Evolutionary conservation across 2,113 vertebrate species (phyloP).

Genomic region (Lophotis ruficrista): DNA sequence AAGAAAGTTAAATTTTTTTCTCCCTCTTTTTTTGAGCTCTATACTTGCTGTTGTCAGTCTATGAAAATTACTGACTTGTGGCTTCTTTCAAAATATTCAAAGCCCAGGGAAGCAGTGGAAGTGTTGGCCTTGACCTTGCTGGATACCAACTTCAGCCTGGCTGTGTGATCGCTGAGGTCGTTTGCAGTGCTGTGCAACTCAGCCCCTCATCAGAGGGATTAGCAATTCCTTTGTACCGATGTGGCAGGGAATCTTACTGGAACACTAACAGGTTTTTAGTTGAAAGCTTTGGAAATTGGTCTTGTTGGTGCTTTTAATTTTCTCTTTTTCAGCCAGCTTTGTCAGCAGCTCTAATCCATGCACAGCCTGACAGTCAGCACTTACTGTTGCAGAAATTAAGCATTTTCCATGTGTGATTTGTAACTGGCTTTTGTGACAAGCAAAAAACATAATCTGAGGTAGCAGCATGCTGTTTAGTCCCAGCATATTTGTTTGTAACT

Average conservation of each 20-base stretch:
- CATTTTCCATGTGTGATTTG: not conserved
- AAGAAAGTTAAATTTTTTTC: not conserved
- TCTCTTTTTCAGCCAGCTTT: conserved; percentile 49
- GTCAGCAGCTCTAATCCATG: conserved; percentile 24
- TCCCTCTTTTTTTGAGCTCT: not conserved
- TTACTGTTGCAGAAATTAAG: not conserved
- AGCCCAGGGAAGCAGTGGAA: not conserved
- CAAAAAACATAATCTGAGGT: conserved; percentile 29
- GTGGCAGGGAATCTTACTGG: not conserved
- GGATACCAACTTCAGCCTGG: not conserved
- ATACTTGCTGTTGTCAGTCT: not conserved
- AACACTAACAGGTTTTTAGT: not conserved
- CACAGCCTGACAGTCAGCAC: not conserved
- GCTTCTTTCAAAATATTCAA: not conserved
- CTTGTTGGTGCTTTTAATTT: conserved; percentile 22
- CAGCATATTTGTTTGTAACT: conserved; percentile 77
- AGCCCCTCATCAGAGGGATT: not conserved
- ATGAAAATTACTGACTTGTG: not conserved
- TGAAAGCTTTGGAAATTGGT: conserved; percentile 15
- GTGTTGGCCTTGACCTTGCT: fast-evolving
- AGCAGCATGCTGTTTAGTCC: conserved; percentile 66
- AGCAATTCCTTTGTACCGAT: not conserved
- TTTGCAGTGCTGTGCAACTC: not conserved
- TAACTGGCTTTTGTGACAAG: conserved; percentile 30
- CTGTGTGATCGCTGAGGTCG: not conserved